Percentiles rank a stretch among this genome's conserved stretches.
These are phyloP conservation scores for Euwallacea fornicatus DNA, from an alignment of 1,140 invertebrate species.

Conservation along the genomic window DNA sequence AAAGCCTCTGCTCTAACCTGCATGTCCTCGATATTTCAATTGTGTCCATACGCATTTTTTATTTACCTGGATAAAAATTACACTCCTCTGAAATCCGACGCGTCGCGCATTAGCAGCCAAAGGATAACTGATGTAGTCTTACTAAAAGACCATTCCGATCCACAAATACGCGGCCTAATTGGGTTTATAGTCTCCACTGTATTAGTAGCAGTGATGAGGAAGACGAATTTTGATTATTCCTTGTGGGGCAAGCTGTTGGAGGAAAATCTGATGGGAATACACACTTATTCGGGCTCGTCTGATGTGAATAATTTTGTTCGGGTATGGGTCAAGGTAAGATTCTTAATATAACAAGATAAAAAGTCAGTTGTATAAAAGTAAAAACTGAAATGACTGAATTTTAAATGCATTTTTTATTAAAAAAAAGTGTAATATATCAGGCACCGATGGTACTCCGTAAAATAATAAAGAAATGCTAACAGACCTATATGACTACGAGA, in stretches of 20 bases:
- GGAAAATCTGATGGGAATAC: conserved; percentile 7
- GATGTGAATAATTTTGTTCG: conserved; percentile 29
- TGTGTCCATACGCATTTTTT: conserved; percentile 72
- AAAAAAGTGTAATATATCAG: too few relatives aligned
- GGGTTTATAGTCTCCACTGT: conserved; percentile 69
- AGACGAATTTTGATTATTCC: conserved; percentile 61
- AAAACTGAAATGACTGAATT: too few relatives aligned
- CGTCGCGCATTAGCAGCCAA: conserved; percentile 54
- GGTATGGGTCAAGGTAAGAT: conserved; percentile 38
- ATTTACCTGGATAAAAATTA: conserved; percentile 61
- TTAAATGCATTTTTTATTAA: too few relatives aligned
- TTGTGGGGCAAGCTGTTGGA: conserved; percentile 55
- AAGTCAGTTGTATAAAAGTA: too few relatives aligned
- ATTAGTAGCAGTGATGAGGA: conserved; percentile 63
- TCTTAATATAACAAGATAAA: background rate
- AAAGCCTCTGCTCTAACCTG: conserved; percentile 80
- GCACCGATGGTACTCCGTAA: too few relatives aligned
- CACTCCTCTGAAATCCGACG: conserved; percentile 1
- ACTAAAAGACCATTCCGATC: conserved; percentile 74
- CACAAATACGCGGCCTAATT: conserved; percentile 76
- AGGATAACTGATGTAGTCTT: conserved; percentile 70
- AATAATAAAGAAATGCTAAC: too few relatives aligned
- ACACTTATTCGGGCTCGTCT: background rate
- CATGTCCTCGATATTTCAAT: conserved; percentile 66
- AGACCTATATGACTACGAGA: too few relatives aligned